These are phyloP conservation scores for Elanus axillaris DNA, from an alignment of 2,113 vertebrate genomes.

Conservation along the genomic window DNA sequence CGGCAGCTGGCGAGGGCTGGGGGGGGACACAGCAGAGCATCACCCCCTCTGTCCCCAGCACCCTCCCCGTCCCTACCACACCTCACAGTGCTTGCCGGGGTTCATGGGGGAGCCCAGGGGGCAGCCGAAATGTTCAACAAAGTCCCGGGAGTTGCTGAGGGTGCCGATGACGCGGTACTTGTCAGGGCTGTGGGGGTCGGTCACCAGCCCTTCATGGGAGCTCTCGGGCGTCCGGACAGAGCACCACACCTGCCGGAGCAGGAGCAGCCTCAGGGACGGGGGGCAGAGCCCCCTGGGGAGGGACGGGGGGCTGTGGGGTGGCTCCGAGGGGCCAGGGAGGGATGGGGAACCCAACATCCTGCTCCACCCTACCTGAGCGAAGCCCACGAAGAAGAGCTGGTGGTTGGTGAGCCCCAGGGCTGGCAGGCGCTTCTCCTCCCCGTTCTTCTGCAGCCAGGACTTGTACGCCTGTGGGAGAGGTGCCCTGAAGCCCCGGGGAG, in stretches of 20 bases:
- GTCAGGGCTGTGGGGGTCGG: constrained; percentile 94
- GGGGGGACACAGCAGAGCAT: background rate
- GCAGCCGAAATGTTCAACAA: constrained; percentile 88
- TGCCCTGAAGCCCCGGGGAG: background rate
- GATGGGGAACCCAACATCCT: background rate
- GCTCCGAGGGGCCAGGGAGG: rapidly evolving
- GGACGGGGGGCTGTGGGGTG: background rate
- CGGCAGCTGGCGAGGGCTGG: background rate
- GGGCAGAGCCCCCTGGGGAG: rapidly evolving
- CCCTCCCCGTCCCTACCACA: constrained; percentile 81
- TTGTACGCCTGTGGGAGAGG: constrained; percentile 82
- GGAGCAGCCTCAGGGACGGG: background rate
- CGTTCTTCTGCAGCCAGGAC: constrained; percentile 83
- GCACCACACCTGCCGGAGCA: constrained; percentile 87
- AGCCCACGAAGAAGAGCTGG: constrained; percentile 97
- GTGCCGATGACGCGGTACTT: constrained; percentile 93
- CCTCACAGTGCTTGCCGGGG: constrained; percentile 89
- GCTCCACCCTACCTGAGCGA: constrained; percentile 85
- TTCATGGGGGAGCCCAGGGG: constrained; percentile 90
- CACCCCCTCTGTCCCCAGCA: background rate
- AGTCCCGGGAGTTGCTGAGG: constrained; percentile 94
- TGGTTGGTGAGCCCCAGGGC: constrained; percentile 91
- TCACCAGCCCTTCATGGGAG: constrained; percentile 94
- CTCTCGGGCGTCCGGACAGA: constrained; percentile 95
- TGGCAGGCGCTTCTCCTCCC: constrained; percentile 88